Base-by-base conservation (phyloP, 2,888 invertebrate genomes). In the Xestia sexstrigata region DNA sequence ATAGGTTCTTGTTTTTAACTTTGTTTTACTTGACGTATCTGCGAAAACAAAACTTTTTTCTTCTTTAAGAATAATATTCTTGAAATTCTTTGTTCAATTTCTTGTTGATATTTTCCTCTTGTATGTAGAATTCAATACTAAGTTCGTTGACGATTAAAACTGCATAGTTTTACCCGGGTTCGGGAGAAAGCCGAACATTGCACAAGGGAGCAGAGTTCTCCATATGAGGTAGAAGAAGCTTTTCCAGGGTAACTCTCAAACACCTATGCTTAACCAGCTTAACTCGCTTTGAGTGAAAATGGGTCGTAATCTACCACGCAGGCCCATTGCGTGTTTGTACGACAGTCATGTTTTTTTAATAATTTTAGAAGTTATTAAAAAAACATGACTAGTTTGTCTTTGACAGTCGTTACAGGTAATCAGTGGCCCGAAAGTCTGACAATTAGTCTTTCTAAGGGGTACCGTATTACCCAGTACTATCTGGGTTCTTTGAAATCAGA, bases 1-100 rank as follows among this genome's bases (percentile, higher is more conserved):
- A 74, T 68, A 78, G 67, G 67, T 74, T 73, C 70, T 77, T 84
- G 79, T 79, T 85, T 82, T 83, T 75, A 76, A 85, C 76, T 81
- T 81, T 66, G 74, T 78, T 86, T 73, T 72, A 58, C 70, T 71
- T 78, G 75, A 74, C 62, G 73, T 76, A 60, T 82, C 78, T 82
- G 60, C 13, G 58, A 78, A 85, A 85, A 81, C 70, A 78, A 76
- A 83, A 78, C 76, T 73, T 72, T 47, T 70, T 47, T 69, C 63
- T 68, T 39, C 6, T 62, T 2, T 42, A 47, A 76, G 47, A 75
- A 85, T 73, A 69, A 73, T 69, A 72, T 62, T 70, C 39, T 65
- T 74, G 30, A 72, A 75, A 72, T 67, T 58, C 26, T 78, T 69
- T 70, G 60, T 69, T 49, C 15, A 42, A 49, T 58, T 65, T 68